Conservation (phyloP, 2,888 invertebrate species). For the Cerastis leucographa region DNA sequence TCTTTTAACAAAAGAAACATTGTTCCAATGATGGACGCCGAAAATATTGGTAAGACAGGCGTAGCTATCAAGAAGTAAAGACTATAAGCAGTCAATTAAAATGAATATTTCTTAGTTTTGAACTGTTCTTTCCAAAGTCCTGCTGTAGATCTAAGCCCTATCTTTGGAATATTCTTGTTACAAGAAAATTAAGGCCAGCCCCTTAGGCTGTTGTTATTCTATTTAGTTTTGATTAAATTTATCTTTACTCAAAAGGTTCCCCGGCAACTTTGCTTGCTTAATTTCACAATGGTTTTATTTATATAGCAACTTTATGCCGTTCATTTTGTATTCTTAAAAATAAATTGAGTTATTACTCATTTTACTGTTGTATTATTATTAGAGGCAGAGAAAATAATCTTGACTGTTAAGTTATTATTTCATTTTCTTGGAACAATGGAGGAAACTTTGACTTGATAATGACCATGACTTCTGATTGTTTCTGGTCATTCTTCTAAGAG, state of each 20-base stretch:
- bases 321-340: conserved; percentile 23
- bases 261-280: conserved; percentile 59
- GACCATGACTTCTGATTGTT: background rate
- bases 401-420: background rate
- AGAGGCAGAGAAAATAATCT: background rate
- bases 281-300: conserved; percentile 60
- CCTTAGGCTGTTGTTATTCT: conserved; percentile 69
- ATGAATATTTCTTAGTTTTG: background rate
- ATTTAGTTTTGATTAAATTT: conserved; percentile 78
- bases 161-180: conserved; percentile 36
- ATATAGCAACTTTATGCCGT: conserved; percentile 15
- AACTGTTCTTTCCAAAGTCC: background rate
- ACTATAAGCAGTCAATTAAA: background rate
- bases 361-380: background rate
- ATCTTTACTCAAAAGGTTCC: conserved; percentile 70
- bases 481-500: background rate
- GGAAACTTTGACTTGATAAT: background rate
- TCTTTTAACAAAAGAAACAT: conserved; percentile 56
- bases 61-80: background rate
- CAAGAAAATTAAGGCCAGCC: conserved; percentile 38
- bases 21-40: conserved; percentile 24
- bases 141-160: conserved; percentile 7
- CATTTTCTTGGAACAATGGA: background rate
- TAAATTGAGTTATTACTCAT: conserved; percentile 5
- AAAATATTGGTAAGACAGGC: background rate